Percentiles rank a stretch among this genome's conserved stretches.
These are phyloP conservation scores for Tridacna gigas DNA, from an alignment of 2,888 invertebrate species.

Conservation along the genomic window DNA sequence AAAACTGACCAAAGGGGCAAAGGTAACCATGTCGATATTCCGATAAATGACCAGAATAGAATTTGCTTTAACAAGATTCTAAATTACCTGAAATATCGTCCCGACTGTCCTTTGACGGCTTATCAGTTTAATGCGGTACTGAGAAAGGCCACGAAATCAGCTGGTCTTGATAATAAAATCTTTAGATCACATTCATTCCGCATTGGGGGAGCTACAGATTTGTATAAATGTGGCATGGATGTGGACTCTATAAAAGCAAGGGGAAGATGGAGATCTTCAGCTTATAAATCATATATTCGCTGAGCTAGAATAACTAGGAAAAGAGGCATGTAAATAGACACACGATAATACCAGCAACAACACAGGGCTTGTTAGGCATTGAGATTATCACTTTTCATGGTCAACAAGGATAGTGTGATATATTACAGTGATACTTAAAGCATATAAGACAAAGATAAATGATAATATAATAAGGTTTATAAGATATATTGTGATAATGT, in stretches of 20 bases:
- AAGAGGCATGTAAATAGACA: too few species aligned
- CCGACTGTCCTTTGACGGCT: slow-evolving; percentile 8
- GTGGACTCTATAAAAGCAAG: neutral
- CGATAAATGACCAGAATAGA: neutral
- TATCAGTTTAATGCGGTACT: slow-evolving; percentile 5
- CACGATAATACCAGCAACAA: too few species aligned
- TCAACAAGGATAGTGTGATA: too few species aligned
- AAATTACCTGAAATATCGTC: slow-evolving; percentile 2
- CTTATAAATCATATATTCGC: neutral
- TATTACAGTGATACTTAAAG: too few species aligned
- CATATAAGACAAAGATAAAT: too few species aligned
- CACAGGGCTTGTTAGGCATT: too few species aligned
- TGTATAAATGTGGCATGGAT: neutral
- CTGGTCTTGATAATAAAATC: neutral
- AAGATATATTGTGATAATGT: too few species aligned
- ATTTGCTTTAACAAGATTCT: slow-evolving; percentile 2
- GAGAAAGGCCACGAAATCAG: neutral
- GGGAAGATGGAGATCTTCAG: neutral
- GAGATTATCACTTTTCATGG: too few species aligned
- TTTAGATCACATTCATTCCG: slow-evolving; percentile 15
- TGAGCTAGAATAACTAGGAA: too few species aligned
- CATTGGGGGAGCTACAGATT: slow-evolving; percentile 3
- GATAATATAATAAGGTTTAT: too few species aligned
- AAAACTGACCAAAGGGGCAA: slow-evolving; percentile 6
- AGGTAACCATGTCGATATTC: neutral